phyloP scores from a whole-genome alignment of 2,113 vertebrate species.

The Chionodraco myersi region DNA sequence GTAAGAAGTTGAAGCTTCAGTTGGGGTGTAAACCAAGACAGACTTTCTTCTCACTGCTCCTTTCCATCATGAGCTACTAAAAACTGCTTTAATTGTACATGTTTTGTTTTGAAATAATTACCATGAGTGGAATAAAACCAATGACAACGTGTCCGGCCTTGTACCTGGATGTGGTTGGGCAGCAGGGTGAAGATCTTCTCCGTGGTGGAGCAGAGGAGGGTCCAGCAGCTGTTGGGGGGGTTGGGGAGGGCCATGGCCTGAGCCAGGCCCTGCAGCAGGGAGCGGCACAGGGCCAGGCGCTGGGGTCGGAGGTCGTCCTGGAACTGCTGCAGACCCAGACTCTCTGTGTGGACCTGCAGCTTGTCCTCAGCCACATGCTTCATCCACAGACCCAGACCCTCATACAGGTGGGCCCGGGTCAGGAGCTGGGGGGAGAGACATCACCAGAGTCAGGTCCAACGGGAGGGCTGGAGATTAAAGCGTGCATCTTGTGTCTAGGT shows the following conservation, averaged over 20 bases:
- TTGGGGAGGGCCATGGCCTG: slow-evolving; percentile 91
- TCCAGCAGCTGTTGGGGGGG: slow-evolving; percentile 89
- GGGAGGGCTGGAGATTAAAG: neutral
- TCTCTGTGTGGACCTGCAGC: slow-evolving; percentile 86
- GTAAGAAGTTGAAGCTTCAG: neutral
- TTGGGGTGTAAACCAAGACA: neutral
- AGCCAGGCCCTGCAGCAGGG: slow-evolving; percentile 86
- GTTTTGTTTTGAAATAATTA: no score
- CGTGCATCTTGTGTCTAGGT: no score
- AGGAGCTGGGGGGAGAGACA: slow-evolving; percentile 73
- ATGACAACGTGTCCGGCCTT: no score
- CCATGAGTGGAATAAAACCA: no score
- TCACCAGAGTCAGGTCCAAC: neutral
- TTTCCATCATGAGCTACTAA: no score
- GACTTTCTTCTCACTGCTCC: neutral
- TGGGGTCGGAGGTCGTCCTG: slow-evolving; percentile 61
- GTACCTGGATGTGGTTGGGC: slow-evolving; percentile 89
- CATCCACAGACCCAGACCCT: slow-evolving; percentile 88
- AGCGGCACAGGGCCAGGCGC: slow-evolving; percentile 74
- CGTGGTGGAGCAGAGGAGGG: slow-evolving; percentile 83
- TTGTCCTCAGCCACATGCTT: slow-evolving; percentile 93
- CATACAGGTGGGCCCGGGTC: slow-evolving; percentile 86
- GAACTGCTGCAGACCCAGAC: slow-evolving; percentile 87
- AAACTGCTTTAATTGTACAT: no score
- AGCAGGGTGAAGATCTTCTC: slow-evolving; percentile 90